Percentiles rank a stretch among this genome's conserved stretches.
These are phyloP conservation scores for Mesembrinibis cayennensis DNA, from an alignment of 2,113 vertebrate genomes.

Conservation along the genomic window DNA sequence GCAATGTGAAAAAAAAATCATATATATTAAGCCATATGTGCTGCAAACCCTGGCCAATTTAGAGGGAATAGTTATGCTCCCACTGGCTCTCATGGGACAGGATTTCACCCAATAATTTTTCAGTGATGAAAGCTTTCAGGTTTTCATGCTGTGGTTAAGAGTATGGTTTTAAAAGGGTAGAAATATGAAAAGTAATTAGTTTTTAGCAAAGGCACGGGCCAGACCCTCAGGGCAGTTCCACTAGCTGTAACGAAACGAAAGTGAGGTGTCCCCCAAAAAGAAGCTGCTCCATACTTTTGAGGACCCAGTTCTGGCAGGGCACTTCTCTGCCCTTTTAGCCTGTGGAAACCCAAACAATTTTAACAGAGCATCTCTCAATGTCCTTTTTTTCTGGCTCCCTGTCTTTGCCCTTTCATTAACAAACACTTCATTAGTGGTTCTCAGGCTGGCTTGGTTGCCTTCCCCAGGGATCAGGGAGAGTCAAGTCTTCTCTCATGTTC, in stretches of 20 bases:
- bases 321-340: background rate
- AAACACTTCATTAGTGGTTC: conserved; percentile 35
- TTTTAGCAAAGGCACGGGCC: conserved; percentile 24
- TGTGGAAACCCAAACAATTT: background rate
- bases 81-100: background rate
- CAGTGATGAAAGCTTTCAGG: conserved; percentile 53
- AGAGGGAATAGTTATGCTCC: conserved; percentile 31
- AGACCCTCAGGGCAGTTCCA: conserved; percentile 24
- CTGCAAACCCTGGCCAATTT: conserved; percentile 19
- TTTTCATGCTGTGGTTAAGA: conserved; percentile 58
- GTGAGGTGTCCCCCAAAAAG: background rate
- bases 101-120: conserved; percentile 60
- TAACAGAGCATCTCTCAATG: background rate
- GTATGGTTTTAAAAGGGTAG: conserved; percentile 9
- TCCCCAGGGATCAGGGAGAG: background rate
- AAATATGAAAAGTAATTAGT: conserved; percentile 56
- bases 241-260: background rate
- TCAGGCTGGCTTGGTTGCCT: background rate
- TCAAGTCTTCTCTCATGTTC: background rate
- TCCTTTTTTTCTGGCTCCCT: background rate
- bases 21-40: background rate
- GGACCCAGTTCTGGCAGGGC: background rate
- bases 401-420: conserved; percentile 24
- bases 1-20: background rate
- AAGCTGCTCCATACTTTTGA: background rate